phyloP scores from a whole-genome alignment of 2,113 vertebrate species.

The Loxodonta africana region DNA sequence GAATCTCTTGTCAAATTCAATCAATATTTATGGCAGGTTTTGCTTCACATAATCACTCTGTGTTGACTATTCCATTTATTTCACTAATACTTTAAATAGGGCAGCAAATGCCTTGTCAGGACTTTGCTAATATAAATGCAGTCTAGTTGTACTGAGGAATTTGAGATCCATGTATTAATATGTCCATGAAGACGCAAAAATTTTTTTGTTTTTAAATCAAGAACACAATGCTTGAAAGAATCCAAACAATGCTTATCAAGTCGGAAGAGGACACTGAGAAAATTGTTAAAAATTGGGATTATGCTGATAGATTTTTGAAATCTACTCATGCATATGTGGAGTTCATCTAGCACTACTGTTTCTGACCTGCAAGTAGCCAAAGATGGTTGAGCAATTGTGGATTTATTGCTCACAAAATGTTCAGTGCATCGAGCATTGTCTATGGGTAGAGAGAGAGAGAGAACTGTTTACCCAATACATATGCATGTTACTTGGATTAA shows the following conservation, averaged over 20 bases:
- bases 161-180: neutral
- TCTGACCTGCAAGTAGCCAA: neutral
- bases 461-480: neutral
- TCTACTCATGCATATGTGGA: neutral
- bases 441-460: no score
- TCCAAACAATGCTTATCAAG: neutral
- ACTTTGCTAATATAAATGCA: neutral
- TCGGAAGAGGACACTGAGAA: neutral
- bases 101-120: neutral
- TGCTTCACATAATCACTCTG: neutral
- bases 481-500: neutral
- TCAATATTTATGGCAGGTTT: neutral
- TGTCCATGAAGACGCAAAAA: neutral
- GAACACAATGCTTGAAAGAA: neutral
- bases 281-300: neutral
- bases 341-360: neutral
- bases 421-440: neutral
- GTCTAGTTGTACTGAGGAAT: neutral
- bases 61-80: neutral
- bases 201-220: neutral
- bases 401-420: neutral
- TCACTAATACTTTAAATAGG: slow-evolving; percentile 2
- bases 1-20: neutral
- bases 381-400: neutral
- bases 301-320: neutral